A percentile compares a stretch with the other conserved stretches of the same genome.
Evolutionary conservation across 2,797 vertebrate species (phyloP).

Genomic region (Mustela erminea): DNA sequence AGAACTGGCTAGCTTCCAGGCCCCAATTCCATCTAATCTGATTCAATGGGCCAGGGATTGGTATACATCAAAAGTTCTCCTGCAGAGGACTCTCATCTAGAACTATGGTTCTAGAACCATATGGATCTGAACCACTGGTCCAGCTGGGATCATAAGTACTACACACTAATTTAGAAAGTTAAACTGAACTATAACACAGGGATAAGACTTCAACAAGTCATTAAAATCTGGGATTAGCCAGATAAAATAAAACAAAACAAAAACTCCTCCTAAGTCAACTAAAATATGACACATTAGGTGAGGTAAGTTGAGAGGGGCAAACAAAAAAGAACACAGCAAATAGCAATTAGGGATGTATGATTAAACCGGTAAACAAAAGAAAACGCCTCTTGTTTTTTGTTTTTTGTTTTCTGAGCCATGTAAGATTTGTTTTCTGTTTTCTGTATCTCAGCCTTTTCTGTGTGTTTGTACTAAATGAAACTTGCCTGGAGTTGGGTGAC

Average conservation of each 20-base stretch:
- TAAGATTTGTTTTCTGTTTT: neutral
- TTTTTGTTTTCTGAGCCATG: neutral
- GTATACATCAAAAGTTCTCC: conserved; percentile 4
- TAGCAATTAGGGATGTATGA: neutral
- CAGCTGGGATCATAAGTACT: neutral
- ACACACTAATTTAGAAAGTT: neutral
- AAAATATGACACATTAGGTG: neutral
- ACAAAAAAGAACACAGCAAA: neutral
- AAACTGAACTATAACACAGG: neutral
- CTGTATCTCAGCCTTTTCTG: neutral
- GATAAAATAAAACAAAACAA: conserved; percentile 7
- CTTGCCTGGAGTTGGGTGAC: neutral
- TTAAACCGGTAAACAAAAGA: neutral
- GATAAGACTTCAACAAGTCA: neutral
- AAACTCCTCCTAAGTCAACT: neutral
- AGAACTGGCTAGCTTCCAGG: neutral
- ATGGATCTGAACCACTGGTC: neutral
- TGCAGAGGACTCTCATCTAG: neutral
- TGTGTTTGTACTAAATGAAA: neutral
- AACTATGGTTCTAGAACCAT: neutral
- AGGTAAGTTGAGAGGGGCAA: neutral
- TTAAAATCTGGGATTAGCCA: neutral
- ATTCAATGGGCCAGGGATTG: neutral
- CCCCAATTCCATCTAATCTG: neutral
- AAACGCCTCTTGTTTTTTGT: neutral